Evolutionary conservation across 2,888 invertebrate species (phyloP), one percentile per base, ranked within the genome.

Genomic region (Ornithoptera alexandrae): DNA sequence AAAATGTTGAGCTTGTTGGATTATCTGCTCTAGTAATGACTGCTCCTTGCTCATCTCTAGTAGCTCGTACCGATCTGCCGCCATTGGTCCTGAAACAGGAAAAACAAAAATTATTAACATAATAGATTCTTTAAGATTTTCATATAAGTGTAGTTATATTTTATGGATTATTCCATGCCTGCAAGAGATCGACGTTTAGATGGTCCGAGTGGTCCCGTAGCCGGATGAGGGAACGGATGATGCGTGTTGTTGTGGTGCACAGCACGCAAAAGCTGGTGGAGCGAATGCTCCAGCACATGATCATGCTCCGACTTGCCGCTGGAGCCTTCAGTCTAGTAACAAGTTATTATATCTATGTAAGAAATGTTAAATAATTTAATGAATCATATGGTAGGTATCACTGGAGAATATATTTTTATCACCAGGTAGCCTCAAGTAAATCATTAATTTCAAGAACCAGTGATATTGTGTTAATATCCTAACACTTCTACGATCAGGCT

Each of bases 251-350:
- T 96, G 84, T 97, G 96, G 87, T 98, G 98, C 17, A 98, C 97
- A 80, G 98, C 98, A 24, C 98, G 94, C 69, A 99, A 91, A 70
- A 99, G 89, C 86, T 99, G 99, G 89, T 99, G 98, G 70, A 99
- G 89, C 0, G 98, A 98, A 85, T 99, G 99, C 84, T 99, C 98
- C 74, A 99, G 88, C n/a, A 99, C 98, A 83, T 98, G 98, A 89
- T 98, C 98, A 83, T 98, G 98, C 78, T 98, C 98, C 0, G 94
- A 93, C 80, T 95, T 91, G 78, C 84, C 85, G 15, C 82, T 81
- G 22, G 74, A 72, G 57, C 81, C 81, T 71, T 87, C 89, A 58
- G 83, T 72, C 87, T 88, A 75, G 15, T 68, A n/a, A 18, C 6
- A 53, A 53, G 46, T 8, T 62, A 17, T 4, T 62, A 17, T 4